phyloP scores from a whole-genome alignment of 1,140 invertebrate species.

The Andricus grossulariae region DNA sequence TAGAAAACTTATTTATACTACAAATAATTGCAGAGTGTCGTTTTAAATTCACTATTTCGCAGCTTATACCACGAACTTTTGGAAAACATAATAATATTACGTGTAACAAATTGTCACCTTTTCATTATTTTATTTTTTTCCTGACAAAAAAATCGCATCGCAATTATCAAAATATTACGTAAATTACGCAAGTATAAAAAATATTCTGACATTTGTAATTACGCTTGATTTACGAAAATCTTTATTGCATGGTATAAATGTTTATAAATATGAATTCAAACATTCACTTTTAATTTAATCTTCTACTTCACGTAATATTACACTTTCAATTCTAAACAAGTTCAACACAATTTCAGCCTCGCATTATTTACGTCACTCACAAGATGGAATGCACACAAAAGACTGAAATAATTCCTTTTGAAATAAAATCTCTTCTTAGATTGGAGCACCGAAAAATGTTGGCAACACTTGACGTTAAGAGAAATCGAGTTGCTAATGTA shows the following conservation, averaged over 20 bases:
- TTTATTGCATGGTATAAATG: background rate
- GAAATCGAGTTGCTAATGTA: no score
- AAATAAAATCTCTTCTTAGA: background rate
- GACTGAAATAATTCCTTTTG: background rate
- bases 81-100: no score
- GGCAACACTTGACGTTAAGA: background rate
- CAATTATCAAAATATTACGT: no score
- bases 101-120: no score
- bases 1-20: slow-evolving; percentile 11
- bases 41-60: background rate
- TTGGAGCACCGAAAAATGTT: background rate
- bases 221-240: background rate
- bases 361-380: background rate
- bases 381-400: no score
- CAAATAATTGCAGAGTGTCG: background rate
- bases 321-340: no score
- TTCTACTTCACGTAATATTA: background rate
- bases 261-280: background rate
- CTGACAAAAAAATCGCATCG: no score
- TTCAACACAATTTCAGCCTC: no score
- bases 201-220: no score
- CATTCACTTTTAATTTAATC: background rate
- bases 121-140: no score
- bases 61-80: no score
- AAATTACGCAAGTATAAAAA: no score